Evolutionary conservation across 2,113 vertebrate genomes (phyloP), one percentile per base, ranked within the genome.

Genomic region (Dipodomys merriami): DNA sequence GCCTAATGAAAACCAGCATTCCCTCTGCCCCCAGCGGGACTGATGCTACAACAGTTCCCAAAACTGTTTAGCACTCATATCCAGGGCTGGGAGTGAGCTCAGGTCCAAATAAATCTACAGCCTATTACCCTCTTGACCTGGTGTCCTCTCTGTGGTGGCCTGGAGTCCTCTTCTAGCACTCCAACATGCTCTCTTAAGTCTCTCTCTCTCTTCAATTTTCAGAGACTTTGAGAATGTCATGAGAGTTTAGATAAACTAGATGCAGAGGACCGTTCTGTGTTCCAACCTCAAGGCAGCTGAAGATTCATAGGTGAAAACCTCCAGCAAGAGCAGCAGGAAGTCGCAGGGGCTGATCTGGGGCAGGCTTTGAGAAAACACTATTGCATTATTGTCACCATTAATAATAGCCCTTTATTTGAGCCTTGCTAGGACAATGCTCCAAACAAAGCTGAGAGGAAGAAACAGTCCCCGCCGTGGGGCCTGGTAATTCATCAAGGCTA

Each of bases 391-490:
- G 87, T 96, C 95, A 90, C 91, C 76, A 39, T 95, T 93, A 90
- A 97, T 95, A 97, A 97, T 93, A 57, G 95, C 79, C 85, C 85
- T 96, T 96, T 97, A 88, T 97, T 71, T 85, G 94, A 94, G 89
- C 65, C 92, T 84, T 62, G 82, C 91, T 95, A 64, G 93, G 94
- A 96, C 94, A 95, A 85, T 79, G 68, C 82, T 60, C 53, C 93
- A 95, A 93, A 96, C 93, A 96, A 91, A 91, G 83, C 80, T 65
- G 74, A 93, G 82, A 97, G 95, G 93, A 96, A 95, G 93, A 91
- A 95, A 88, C 78, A 60, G 90, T 67, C 87, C 67, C 90, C 88
- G 95, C 94, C n/a, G 44, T 27, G 91, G 86, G 94, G 93, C 73
- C 85, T 68, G 94, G 79, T 85, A 62, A 95, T 95, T 88, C 80